Base-by-base conservation (phyloP, 2,113 vertebrate genomes). In the Zootoca vivipara region DNA sequence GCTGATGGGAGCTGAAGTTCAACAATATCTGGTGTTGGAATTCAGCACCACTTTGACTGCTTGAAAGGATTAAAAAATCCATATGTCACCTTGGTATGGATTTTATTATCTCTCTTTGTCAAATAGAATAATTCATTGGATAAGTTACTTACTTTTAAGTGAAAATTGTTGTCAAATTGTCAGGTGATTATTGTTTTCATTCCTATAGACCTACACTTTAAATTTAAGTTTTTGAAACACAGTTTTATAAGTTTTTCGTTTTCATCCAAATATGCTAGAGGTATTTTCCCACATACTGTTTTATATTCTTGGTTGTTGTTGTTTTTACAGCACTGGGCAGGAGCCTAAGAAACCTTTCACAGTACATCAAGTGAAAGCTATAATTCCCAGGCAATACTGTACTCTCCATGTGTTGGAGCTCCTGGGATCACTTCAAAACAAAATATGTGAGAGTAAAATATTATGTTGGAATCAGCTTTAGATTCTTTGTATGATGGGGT, bases 1-100 rank as follows among this genome's bases (percentile, higher is more conserved):
- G 58, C 58, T 62, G 18, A 62, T 20, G 58, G 16, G 58, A 62
- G 58, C 5, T 62, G 3, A 62, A 52, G 16, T 62, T 62, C 18
- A 62, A 62, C 58, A 62, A 62, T 20, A 62, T 62, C 58, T 62
- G 58, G 58, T 18, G 58, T 18, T 62, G 58, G 4, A 62, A 62
- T 62, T 62, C 58, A 62, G 58, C 58, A 62, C 16, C 58, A 62
- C 58, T 18, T 20, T 62, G 58, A 16, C 13, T 62, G 58, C 18
- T 18, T 85, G 87, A 92, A 82, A 91, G 89, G 85, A 90, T 95
- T 93, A 94, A 92, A 91, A 83, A 90, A 92, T 93, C 91, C 93
- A 93, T 90, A 90, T 93, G 93, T 90, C 75, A 46, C 18, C 3
- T 92, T 90, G 87, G 89, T 7, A 73, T n/a, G 78, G 8, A 56